phyloP scores from a whole-genome alignment of 2,113 vertebrate species.

The Atrichornis clamosus region DNA sequence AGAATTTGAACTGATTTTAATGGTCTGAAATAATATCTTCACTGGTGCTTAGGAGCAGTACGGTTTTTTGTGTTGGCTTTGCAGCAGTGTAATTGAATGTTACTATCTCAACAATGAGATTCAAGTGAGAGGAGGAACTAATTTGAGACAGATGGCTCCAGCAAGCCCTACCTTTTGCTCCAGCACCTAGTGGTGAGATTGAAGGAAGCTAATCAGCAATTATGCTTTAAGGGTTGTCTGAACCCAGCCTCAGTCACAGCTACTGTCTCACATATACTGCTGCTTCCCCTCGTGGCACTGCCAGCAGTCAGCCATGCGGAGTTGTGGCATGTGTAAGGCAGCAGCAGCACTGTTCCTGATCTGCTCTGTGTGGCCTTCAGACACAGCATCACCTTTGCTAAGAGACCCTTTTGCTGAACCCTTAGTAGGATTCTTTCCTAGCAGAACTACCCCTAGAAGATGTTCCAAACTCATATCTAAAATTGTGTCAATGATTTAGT shows the following conservation, averaged over 20 bases:
- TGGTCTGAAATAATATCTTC: not conserved
- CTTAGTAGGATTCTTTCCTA: not conserved
- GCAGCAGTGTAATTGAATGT: not conserved
- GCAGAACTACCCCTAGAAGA: not conserved
- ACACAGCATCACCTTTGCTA: not conserved
- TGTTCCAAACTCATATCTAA: not conserved
- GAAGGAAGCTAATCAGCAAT: not conserved
- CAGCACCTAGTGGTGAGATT: not conserved
- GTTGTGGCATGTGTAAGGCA: rapidly evolving
- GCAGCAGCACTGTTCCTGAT: not conserved
- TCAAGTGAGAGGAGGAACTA: not conserved
- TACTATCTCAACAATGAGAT: not conserved
- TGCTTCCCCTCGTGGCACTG: not conserved
- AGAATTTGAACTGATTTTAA: not conserved
- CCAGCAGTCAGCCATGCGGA: not conserved
- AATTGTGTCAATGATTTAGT: not conserved
- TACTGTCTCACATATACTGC: not conserved
- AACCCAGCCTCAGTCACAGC: not conserved
- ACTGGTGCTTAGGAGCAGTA: not conserved
- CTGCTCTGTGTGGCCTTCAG: not conserved
- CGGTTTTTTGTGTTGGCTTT: not conserved
- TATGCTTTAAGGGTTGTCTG: not conserved
- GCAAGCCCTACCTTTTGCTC: not conserved
- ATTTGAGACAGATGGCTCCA: not conserved
- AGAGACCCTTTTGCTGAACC: not conserved